phyloP scores from a whole-genome alignment of 2,797 vertebrate species.

The Molothrus aeneus region DNA sequence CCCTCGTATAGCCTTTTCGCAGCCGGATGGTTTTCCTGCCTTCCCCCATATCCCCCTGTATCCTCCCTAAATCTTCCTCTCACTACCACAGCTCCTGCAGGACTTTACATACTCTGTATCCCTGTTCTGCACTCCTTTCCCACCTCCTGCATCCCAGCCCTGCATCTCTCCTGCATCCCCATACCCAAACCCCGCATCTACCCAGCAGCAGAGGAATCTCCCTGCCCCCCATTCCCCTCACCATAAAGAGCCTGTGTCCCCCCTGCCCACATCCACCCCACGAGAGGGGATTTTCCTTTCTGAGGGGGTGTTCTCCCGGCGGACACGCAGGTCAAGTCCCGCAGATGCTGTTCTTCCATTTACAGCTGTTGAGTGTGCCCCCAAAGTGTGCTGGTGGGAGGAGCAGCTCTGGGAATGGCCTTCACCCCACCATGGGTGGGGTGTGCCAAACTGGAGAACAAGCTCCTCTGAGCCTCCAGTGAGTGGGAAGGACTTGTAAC shows the following conservation, averaged over 20 bases:
- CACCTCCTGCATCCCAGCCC: not conserved
- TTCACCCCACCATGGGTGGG: not conserved
- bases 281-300: not conserved
- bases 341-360: not conserved
- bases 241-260: fast-evolving
- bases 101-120: fast-evolving
- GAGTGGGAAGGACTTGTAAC: not conserved
- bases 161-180: not conserved
- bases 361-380: not conserved
- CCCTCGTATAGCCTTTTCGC: not conserved
- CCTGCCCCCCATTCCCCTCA: not conserved
- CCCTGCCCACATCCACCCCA: no score
- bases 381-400: not conserved
- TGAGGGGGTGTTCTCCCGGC: not conserved
- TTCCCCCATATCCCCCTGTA: no score
- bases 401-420: not conserved
- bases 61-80: not conserved
- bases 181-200: fast-evolving
- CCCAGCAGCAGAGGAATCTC: not conserved
- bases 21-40: no score
- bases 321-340: not conserved
- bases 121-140: not conserved
- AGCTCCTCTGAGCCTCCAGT: not conserved
- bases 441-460: not conserved
- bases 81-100: not conserved